These are phyloP conservation scores for Cinclus mexicanus DNA, from an alignment of 2,113 vertebrate genomes.

Conservation along the genomic window DNA sequence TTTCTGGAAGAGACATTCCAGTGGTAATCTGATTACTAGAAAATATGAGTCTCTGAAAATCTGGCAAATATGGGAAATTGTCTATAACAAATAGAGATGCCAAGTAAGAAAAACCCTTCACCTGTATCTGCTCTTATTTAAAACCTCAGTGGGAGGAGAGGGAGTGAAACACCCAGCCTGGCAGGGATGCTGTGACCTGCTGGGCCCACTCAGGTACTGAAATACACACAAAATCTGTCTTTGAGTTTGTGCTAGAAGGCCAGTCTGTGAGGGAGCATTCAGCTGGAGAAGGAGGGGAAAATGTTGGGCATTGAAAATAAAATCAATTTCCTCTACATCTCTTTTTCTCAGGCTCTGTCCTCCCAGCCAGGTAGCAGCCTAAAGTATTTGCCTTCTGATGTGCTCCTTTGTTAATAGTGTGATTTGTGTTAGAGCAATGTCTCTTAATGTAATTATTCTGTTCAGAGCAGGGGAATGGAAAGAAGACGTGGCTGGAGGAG, in stretches of 20 bases:
- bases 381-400: constrained; percentile 15
- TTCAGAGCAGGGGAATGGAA: background rate
- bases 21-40: background rate
- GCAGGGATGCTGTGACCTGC: background rate
- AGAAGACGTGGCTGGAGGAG: background rate
- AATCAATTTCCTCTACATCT: background rate
- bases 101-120: background rate
- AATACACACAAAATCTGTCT: background rate
- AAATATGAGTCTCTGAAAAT: background rate
- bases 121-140: background rate
- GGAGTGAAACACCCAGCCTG: background rate
- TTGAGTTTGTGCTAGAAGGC: background rate
- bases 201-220: background rate
- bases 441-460: background rate
- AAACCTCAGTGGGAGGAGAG: background rate
- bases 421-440: constrained; percentile 3
- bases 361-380: constrained; percentile 17
- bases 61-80: background rate
- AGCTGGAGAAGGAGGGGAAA: background rate
- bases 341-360: background rate
- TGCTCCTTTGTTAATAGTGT: background rate
- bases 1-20: background rate
- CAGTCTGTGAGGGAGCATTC: background rate
- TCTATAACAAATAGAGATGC: background rate
- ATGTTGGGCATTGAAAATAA: background rate